Evolutionary conservation across 1,140 invertebrate species (phyloP).

Genomic region (Druon quercuslanigerum): DNA sequence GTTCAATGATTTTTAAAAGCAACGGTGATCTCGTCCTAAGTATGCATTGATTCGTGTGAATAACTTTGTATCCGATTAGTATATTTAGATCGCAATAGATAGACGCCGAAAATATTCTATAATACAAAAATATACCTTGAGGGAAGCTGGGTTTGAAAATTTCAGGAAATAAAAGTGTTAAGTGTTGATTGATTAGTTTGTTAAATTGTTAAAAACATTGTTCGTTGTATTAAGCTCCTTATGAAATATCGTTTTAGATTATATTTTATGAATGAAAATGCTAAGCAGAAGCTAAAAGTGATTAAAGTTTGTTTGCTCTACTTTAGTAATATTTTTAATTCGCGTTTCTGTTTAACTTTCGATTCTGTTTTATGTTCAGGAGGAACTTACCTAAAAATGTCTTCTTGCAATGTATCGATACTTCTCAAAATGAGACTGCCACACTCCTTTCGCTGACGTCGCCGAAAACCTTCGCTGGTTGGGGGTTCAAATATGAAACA

Average conservation of each 20-base stretch:
- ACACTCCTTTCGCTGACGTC: conserved; percentile 55
- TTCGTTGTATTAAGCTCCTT: too few relatives aligned
- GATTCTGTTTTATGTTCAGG: not conserved
- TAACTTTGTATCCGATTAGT: conserved; percentile 67
- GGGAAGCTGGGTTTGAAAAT: not conserved
- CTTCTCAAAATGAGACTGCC: conserved; percentile 55
- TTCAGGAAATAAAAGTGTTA: not conserved
- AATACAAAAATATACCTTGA: conserved; percentile 56
- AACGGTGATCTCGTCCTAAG: conserved; percentile 68
- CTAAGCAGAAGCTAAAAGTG: conserved; percentile 44
- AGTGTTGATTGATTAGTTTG: not conserved
- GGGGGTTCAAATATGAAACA: conserved; percentile 48
- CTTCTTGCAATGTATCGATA: conserved; percentile 59
- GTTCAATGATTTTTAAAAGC: conserved; percentile 68
- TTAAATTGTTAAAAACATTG: not conserved
- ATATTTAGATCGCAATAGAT: conserved; percentile 74
- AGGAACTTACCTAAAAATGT: conserved; percentile 65
- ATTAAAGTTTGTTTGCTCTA: conserved; percentile 25
- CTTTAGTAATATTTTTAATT: not conserved
- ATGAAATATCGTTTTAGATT: too few relatives aligned
- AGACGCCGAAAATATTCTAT: conserved; percentile 73
- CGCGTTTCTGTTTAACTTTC: not conserved
- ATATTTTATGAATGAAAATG: not conserved
- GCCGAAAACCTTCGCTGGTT: conserved; percentile 59
- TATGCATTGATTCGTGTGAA: conserved; percentile 72